Conservation (phyloP, 2,888 invertebrate species). For the Drosophila siamana region DNA sequence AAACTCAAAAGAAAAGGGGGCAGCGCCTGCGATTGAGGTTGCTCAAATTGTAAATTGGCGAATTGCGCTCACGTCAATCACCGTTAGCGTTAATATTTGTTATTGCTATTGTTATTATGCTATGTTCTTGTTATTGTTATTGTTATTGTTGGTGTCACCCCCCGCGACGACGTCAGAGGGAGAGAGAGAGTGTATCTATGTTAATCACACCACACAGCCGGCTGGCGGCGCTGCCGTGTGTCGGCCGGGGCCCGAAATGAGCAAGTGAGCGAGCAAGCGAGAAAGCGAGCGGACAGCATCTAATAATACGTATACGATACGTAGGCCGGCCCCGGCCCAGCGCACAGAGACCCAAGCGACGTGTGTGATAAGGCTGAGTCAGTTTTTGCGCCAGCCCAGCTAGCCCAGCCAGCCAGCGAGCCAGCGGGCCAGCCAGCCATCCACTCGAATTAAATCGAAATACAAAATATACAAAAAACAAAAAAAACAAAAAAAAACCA, state of each 20-base stretch:
- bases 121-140: conserved; percentile 5
- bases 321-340: conserved; percentile 60
- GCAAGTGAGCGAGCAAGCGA: neutral
- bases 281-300: conserved; percentile 51
- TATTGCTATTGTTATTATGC: conserved; percentile 24
- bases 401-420: neutral
- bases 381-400: conserved; percentile 45
- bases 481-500: conserved; percentile 23
- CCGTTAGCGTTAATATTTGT: conserved; percentile 35
- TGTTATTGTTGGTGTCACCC: conserved; percentile 17
- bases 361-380: conserved; percentile 69
- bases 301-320: conserved; percentile 25
- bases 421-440: conserved; percentile 1
- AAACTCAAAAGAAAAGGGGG: neutral
- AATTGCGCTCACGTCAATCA: conserved; percentile 64
- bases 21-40: conserved; percentile 2
- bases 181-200: conserved; percentile 10
- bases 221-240: conserved; percentile 24
- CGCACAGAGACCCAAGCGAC: conserved; percentile 29
- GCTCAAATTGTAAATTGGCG: conserved; percentile 50
- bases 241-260: conserved; percentile 73
- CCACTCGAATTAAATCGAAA: conserved; percentile 41
- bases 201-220: conserved; percentile 32
- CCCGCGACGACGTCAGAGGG: conserved; percentile 12
- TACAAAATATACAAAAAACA: conserved; percentile 6